These are phyloP conservation scores for Aplocera efformata DNA, from an alignment of 2,888 invertebrate species.

Conservation along the genomic window DNA sequence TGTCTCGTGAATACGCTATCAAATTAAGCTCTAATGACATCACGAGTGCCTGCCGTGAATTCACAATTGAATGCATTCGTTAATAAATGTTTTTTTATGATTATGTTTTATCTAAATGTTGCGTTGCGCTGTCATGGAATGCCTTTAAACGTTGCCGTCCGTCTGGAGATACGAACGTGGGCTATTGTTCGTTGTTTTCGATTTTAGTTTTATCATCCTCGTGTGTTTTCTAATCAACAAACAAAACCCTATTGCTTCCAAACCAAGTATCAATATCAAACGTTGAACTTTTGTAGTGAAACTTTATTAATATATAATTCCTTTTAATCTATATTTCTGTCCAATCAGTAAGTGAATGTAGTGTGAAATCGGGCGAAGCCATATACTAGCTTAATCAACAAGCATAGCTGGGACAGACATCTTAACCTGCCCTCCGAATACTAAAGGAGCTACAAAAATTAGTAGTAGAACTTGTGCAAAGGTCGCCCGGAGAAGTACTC, in stretches of 20 bases:
- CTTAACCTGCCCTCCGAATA: too few species aligned
- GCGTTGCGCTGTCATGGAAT: conserved; percentile 49
- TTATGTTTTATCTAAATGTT: conserved; percentile 40
- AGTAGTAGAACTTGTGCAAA: too few species aligned
- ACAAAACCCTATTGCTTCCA: conserved; percentile 25
- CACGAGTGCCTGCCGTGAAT: conserved; percentile 55
- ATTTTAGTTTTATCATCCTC: conserved; percentile 50
- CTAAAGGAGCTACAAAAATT: too few species aligned
- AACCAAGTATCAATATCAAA: conserved; percentile 10
- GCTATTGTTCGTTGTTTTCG: conserved; percentile 58
- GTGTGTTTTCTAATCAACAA: conserved; percentile 34
- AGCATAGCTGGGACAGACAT: too few species aligned
- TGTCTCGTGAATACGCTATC: conserved; percentile 46
- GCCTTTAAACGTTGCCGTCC: conserved; percentile 44
- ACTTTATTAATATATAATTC: too few species aligned
- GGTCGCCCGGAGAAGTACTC: too few species aligned
- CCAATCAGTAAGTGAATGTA: too few species aligned
- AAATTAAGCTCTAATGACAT: conserved; percentile 59
- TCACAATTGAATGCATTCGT: conserved; percentile 66
- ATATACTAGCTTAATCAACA: too few species aligned
- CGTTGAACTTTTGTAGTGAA: conserved; percentile 4
- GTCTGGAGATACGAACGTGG: conserved; percentile 51
- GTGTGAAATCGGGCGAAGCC: too few species aligned
- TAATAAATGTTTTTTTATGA: conserved; percentile 57
- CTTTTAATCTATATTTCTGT: too few species aligned